phyloP scores from a whole-genome alignment of 2,888 invertebrate species.

The Alsophila aescularia region DNA sequence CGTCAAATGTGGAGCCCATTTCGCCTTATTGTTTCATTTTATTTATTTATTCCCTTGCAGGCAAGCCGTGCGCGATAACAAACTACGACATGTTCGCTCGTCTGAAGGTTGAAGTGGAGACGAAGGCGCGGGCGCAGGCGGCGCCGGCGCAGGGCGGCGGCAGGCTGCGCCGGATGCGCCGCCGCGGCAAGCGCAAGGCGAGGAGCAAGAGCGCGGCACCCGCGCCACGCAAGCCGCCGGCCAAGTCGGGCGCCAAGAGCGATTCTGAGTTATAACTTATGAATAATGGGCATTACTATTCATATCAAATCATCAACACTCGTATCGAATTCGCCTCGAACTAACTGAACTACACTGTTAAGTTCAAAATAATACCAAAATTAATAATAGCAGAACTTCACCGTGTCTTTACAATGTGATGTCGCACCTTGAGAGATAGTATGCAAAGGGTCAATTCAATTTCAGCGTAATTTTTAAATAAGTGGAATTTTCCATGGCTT shows the following conservation, averaged over 20 bases:
- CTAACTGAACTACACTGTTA: too few species aligned
- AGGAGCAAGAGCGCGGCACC: conserved; percentile 78
- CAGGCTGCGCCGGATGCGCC: conserved; percentile 62
- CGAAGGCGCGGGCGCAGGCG: conserved; percentile 63
- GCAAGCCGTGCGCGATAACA: conserved; percentile 78
- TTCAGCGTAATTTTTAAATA: too few species aligned
- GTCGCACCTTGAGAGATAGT: too few species aligned
- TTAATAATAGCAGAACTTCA: too few species aligned
- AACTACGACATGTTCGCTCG: conserved; percentile 82
- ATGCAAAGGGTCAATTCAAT: too few species aligned
- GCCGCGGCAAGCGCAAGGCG: conserved; percentile 63
- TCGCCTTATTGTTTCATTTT: conserved; percentile 2
- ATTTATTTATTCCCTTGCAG: conserved; percentile 42
- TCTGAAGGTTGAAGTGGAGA: conserved; percentile 72
- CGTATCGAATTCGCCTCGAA: too few species aligned
- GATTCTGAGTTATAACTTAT: conserved; percentile 71
- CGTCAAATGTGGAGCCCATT: too few species aligned
- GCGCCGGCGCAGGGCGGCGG: conserved; percentile 52
- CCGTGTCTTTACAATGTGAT: too few species aligned
- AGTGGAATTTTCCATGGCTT: too few species aligned
- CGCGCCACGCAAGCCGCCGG: conserved; percentile 50
- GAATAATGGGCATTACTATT: not conserved
- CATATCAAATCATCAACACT: too few species aligned
- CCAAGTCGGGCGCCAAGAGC: conserved; percentile 74
- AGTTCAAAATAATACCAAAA: too few species aligned